These are phyloP conservation scores for Solenopsis fugax DNA, from an alignment of 1,140 invertebrate species.

Conservation along the genomic window DNA sequence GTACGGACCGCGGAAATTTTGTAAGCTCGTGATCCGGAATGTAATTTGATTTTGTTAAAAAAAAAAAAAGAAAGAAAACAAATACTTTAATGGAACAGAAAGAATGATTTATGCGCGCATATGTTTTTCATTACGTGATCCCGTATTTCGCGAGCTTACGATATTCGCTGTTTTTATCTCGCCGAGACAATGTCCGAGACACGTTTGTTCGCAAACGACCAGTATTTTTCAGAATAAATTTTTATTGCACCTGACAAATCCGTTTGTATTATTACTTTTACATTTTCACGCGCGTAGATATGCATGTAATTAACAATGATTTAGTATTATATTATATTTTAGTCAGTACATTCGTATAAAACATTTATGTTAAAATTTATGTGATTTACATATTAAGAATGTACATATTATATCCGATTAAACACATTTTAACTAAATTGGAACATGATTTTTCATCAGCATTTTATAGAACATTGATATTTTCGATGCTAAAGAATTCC, in stretches of 20 bases:
- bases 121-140: background rate
- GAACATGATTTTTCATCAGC: background rate
- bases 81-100: conserved; percentile 12
- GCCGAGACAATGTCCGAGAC: background rate
- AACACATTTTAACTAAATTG: conserved; percentile 4
- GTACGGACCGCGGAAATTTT: conserved; percentile 13
- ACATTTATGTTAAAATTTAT: background rate
- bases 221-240: conserved; percentile 5
- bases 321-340: background rate
- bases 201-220: background rate
- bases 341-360: background rate
- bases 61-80: background rate
- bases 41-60: conserved; percentile 26
- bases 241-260: background rate
- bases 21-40: conserved; percentile 31
- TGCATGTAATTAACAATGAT: background rate
- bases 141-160: background rate
- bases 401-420: background rate
- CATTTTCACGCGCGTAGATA: background rate
- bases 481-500: background rate
- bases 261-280: conserved; percentile 3
- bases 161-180: background rate
- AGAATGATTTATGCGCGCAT: background rate
- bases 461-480: background rate
- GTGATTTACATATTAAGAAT: background rate